A percentile compares a stretch with the other conserved stretches of the same genome.
Evolutionary conservation across 1,140 invertebrate species (phyloP).

Genomic region (Oreohelix idahoensis): DNA sequence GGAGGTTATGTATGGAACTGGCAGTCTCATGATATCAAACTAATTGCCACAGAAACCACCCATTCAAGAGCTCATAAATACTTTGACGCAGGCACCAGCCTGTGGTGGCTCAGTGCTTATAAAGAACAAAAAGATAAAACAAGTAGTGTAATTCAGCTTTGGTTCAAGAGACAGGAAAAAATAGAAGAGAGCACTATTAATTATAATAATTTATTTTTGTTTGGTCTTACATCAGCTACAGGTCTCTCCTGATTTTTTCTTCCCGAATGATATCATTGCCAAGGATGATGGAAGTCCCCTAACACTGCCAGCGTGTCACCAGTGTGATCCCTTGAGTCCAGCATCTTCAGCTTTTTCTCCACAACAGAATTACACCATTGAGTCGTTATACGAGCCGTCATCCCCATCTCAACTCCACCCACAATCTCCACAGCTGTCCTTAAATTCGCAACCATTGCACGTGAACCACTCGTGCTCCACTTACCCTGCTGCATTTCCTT

Average conservation of each 20-base stretch:
- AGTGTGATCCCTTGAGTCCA: not conserved
- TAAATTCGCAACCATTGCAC: not conserved
- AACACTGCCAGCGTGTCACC: slow-evolving; percentile 10
- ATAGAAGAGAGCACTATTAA: too few species aligned
- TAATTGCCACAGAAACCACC: too few species aligned
- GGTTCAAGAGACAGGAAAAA: too few species aligned
- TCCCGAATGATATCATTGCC: not conserved
- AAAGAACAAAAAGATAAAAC: too few species aligned
- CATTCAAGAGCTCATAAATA: too few species aligned
- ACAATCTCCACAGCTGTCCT: not conserved
- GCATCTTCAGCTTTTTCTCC: not conserved
- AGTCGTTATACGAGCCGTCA: not conserved
- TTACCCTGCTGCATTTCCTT: not conserved
- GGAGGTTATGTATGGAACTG: too few species aligned
- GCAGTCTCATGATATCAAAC: too few species aligned
- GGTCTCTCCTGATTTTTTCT: slow-evolving; percentile 16
- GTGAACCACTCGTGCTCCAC: not conserved
- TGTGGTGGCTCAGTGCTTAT: too few species aligned
- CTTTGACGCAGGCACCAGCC: too few species aligned
- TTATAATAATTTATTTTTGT: not conserved
- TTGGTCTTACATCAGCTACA: slow-evolving; percentile 11
- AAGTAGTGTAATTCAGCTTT: too few species aligned
- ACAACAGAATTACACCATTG: not conserved
- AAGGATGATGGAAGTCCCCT: slow-evolving; percentile 24
- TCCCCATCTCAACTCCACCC: not conserved